These are phyloP conservation scores for Etheostoma cragini DNA, from an alignment of 2,113 vertebrate species.

Conservation along the genomic window DNA sequence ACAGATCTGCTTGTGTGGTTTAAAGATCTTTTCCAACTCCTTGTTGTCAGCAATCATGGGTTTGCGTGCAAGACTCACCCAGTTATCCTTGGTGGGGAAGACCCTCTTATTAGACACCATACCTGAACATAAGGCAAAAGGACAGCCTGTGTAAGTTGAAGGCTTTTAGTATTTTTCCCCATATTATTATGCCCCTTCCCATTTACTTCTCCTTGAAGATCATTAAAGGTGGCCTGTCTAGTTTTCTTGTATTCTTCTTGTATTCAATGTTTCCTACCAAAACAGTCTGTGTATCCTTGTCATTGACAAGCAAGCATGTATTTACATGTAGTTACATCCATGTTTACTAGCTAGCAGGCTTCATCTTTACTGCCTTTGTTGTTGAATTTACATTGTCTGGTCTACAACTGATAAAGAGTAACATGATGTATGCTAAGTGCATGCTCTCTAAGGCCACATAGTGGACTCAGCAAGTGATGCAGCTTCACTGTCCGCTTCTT, in stretches of 20 bases:
- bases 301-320: not conserved
- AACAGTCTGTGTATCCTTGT: not conserved
- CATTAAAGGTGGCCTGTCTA: not conserved
- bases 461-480: not conserved
- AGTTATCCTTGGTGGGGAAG: conserved; percentile 84
- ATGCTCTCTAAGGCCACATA: too few species aligned
- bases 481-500: not conserved
- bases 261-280: not conserved
- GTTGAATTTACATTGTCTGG: too few species aligned
- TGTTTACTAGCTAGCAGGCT: too few species aligned
- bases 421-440: too few species aligned
- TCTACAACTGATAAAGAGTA: too few species aligned
- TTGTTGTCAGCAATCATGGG: conserved; percentile 82
- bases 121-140: conserved; percentile 53
- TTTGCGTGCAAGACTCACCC: conserved; percentile 79
- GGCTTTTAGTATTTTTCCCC: not conserved
- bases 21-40: conserved; percentile 85
- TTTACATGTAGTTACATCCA: not conserved
- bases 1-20: conserved; percentile 67
- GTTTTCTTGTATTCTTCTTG: not conserved
- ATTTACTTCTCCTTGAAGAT: not conserved
- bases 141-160: not conserved
- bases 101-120: conserved; percentile 81
- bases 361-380: too few species aligned
- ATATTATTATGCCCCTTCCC: not conserved